phyloP scores from a whole-genome alignment of 1,140 invertebrate species.

The Reticulitermes speratus region DNA sequence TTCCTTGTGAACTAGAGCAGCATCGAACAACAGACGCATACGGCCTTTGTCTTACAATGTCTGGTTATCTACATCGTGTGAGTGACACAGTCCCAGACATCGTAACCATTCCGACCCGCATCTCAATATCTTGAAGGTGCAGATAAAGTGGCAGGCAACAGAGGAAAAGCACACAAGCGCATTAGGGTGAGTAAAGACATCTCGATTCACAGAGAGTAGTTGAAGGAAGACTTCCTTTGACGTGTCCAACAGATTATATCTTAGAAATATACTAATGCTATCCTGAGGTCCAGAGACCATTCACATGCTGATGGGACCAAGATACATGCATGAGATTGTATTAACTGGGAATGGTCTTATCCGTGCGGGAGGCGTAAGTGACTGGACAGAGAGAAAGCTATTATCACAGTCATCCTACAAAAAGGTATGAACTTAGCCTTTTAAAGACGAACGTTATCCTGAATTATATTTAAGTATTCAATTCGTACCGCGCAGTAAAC shows the following conservation, averaged over 20 bases:
- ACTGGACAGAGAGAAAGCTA: neutral
- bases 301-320: neutral
- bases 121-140: neutral
- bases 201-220: neutral
- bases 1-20: neutral
- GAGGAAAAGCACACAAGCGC: neutral
- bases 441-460: too few species aligned
- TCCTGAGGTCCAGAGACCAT: neutral
- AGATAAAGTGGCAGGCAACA: neutral
- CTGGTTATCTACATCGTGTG: conserved; percentile 1
- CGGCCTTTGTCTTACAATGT: neutral
- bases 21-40: neutral
- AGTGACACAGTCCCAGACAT: neutral
- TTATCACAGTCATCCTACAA: too few species aligned
- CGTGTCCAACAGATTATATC: neutral
- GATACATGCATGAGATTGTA: neutral
- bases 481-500: too few species aligned
- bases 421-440: too few species aligned
- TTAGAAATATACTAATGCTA: too few species aligned
- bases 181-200: too few species aligned
- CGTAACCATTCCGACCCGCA: neutral
- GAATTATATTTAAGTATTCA: too few species aligned
- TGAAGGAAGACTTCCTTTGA: neutral
- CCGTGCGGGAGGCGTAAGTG: neutral
- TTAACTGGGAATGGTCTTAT: neutral